Base-by-base conservation (phyloP, 2,797 vertebrate species). In the Girardinus metallicus region DNA sequence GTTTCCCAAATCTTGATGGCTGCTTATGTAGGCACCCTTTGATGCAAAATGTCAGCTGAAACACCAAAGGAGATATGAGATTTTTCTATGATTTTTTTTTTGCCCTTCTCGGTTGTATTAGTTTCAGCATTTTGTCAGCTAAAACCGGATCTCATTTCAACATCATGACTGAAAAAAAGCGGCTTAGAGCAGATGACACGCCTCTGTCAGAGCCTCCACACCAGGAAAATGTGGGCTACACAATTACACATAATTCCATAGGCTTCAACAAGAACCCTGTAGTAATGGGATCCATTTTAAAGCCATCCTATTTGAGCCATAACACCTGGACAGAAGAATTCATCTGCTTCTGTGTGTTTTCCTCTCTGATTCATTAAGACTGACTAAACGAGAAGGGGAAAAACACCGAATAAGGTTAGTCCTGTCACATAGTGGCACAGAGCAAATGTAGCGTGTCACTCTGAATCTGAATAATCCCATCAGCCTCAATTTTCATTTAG, bases 261-360 rank as follows among this genome's bases (percentile, higher is more conserved):
- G 92, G 88, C 85, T 47, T 86, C 87, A 83, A 91, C 88, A 86
- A 93, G 93, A 94, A 86, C 84, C 86, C 78, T 91, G 76, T 88
- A 81, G 73, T 95, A 95, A 96, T 93, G 94, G 93, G 91, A 94
- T 94, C 91, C 92, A 91, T 95, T 94, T 94, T 95, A 93, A 93
- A 92, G 88, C 86, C 76, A 53, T 66, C 73, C 88, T 94, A 81
- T 92, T 90, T 89, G 62, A 93, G 86, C 93, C 85, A 84, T 84
- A 86, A 75, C 86, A 80, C 88, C 80, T 84, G 70, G 83, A 79
- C 74, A 86, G 86, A 77, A 75, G 74, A 91, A 91, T 91, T 81
- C 73, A 83, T 87, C 80, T 73, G 80, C 55, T 64, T 83, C 77
- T 87, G 68, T 81, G 47, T 60, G 43, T 80, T 74, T 78, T 76